Evolutionary conservation across 2,888 invertebrate genomes (phyloP).

Genomic region (Aromia moschata): DNA sequence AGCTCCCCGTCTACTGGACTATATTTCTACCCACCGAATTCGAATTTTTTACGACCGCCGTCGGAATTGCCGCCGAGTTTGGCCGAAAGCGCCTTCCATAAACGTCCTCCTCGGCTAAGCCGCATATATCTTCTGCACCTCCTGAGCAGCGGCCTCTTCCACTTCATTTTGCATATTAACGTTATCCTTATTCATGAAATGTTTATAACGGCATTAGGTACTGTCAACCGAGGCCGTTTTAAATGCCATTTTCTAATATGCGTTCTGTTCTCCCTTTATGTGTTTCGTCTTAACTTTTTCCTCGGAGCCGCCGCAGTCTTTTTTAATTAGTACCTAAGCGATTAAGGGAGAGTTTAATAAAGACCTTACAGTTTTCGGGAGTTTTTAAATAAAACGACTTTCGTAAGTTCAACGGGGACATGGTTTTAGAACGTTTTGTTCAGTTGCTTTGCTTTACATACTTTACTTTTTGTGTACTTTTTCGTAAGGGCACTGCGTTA

Average conservation of each 20-base stretch:
- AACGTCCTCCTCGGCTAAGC: background rate
- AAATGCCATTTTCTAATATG: background rate
- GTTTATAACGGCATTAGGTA: constrained; percentile 2
- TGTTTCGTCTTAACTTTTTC: background rate
- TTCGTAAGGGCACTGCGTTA: too few species aligned
- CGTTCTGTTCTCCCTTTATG: background rate
- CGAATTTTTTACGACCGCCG: background rate
- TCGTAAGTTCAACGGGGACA: too few species aligned
- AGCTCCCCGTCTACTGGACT: too few species aligned
- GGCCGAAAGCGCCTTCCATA: background rate
- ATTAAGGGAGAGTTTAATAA: too few species aligned
- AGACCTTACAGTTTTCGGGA: too few species aligned
- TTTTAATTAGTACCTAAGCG: too few species aligned
- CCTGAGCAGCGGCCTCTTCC: background rate
- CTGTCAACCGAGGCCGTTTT: background rate
- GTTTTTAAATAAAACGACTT: too few species aligned
- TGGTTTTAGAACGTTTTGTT: too few species aligned
- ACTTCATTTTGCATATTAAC: constrained; percentile 1
- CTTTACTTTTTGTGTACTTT: too few species aligned
- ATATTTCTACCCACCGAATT: too few species aligned
- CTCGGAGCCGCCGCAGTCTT: too few species aligned
- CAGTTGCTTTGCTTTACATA: too few species aligned
- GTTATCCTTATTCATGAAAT: constrained; percentile 4
- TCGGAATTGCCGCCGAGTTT: background rate
- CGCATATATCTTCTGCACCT: background rate